Percentiles rank a stretch among this genome's conserved stretches.
Evolutionary conservation across 2,888 invertebrate genomes (phyloP).

Genomic region (Xiphydria camelus): DNA sequence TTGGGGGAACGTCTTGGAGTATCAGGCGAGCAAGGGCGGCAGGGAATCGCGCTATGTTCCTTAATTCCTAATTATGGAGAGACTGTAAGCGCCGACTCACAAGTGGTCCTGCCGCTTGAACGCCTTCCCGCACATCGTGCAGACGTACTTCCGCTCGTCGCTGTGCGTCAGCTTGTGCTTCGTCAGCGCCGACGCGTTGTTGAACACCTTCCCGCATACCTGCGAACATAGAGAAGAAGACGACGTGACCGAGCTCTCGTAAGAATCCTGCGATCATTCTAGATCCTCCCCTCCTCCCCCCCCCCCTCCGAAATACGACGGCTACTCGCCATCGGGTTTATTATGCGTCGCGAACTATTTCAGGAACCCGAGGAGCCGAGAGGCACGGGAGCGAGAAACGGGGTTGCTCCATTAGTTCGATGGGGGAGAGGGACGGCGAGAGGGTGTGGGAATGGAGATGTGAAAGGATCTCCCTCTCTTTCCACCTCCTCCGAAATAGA

Average conservation of each 20-base stretch:
- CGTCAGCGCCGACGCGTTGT: slow-evolving; percentile 94
- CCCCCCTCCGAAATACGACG: too few species aligned
- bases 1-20: too few species aligned
- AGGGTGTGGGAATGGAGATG: neutral
- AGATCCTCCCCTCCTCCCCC: too few species aligned
- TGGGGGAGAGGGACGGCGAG: neutral
- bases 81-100: slow-evolving; percentile 71
- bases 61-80: neutral
- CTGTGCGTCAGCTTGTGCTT: slow-evolving; percentile 98
- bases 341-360: slow-evolving; percentile 34
- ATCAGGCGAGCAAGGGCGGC: too few species aligned
- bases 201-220: slow-evolving; percentile 96
- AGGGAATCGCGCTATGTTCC: too few species aligned
- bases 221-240: slow-evolving; percentile 61
- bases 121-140: slow-evolving; percentile 94
- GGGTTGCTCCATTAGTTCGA: slow-evolving; percentile 16
- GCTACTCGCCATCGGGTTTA: slow-evolving; percentile 37
- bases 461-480: neutral
- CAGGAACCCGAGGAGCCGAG: slow-evolving; percentile 25
- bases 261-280: neutral
- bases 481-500: too few species aligned
- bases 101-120: slow-evolving; percentile 98
- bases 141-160: slow-evolving; percentile 95
- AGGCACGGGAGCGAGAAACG: slow-evolving; percentile 8
- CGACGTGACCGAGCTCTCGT: neutral